Base-by-base conservation (phyloP, 2,888 invertebrate species). In the Clanis bilineata region DNA sequence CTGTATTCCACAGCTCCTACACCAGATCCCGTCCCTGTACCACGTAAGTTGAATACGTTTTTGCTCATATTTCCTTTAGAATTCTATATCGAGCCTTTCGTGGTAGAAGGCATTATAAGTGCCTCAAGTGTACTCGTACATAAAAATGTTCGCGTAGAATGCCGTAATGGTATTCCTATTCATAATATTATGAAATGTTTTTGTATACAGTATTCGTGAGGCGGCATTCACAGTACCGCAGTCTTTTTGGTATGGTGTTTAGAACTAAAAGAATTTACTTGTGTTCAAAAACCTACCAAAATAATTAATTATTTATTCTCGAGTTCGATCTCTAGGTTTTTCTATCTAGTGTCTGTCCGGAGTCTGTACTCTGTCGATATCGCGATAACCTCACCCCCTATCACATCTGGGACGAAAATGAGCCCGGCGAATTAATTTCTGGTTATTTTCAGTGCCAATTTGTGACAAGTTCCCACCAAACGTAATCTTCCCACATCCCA, bases 401-500 rank as follows among this genome's bases (percentile, higher is more conserved):
- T n/a, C n/a, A n/a, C n/a, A n/a, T n/a, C n/a, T n/a, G n/a, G n/a
- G n/a, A n/a, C n/a, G n/a, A n/a, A n/a, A n/a, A n/a, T n/a, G n/a
- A n/a, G n/a, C n/a, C n/a, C n/a, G n/a, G n/a, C n/a, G n/a, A n/a
- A n/a, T n/a, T n/a, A n/a, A n/a, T n/a, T n/a, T n/a, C n/a, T 25
- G 25, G 25, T 25, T 25, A 62, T 4, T 57, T 59, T 5, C 76
- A 87, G 88, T 82, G 62, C 79, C 82, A 0, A 61, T 76, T 0
- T 88, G 88, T 57, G 75, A 77, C 38, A 71, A 71, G 32, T 82
- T 83, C 61, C 86, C 85, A 0, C 62, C 68, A 23, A 73, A 83
- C 58, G 82, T 87, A 21, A 28, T 67, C 15, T 85, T 88, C 69
- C 83, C 85, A 0, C 83, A 86, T 61, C 87, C 87, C 0, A 69